Conservation (phyloP, 1,140 invertebrate genomes). For the Drosophila tristis region DNA sequence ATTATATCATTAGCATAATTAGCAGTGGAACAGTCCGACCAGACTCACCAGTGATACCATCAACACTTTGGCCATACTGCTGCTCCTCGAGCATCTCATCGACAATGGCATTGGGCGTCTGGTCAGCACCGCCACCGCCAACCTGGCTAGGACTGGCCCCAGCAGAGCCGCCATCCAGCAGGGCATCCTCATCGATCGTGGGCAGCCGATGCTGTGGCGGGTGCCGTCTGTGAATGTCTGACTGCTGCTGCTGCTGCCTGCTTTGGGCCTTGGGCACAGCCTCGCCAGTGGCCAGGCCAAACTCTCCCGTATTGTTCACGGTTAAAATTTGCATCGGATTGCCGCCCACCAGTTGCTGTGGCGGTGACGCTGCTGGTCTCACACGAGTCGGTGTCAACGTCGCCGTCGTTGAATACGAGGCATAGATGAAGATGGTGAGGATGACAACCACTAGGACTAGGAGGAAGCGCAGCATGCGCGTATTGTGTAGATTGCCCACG, state of each 20-base stretch:
- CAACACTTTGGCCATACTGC: conserved; percentile 71
- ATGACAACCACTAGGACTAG: conserved; percentile 73
- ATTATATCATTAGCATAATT: conserved; percentile 29
- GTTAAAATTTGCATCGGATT: conserved; percentile 9
- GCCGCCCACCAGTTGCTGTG: conserved; percentile 39
- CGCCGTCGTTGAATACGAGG: conserved; percentile 77
- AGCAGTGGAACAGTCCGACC: background rate
- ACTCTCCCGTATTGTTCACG: conserved; percentile 55
- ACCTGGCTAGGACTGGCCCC: conserved; percentile 58
- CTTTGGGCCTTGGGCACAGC: conserved; percentile 20
- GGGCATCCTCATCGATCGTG: conserved; percentile 78
- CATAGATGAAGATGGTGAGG: conserved; percentile 83
- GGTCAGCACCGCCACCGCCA: conserved; percentile 7
- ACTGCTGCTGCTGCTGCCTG: conserved; percentile 13
- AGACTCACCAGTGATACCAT: conserved; percentile 67
- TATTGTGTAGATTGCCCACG: conserved; percentile 72
- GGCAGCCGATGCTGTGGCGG: conserved; percentile 65
- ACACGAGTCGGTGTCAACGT: conserved; percentile 63
- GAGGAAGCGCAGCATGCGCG: conserved; percentile 79
- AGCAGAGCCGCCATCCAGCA: conserved; percentile 67
- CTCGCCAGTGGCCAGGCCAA: background rate
- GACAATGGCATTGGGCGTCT: conserved; percentile 36
- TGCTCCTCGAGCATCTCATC: conserved; percentile 73
- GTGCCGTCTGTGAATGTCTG: conserved; percentile 45
- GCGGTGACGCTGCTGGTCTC: conserved; percentile 41